These are phyloP conservation scores for Prietella phreatophila DNA, from an alignment of 2,113 vertebrate genomes.

Conservation along the genomic window DNA sequence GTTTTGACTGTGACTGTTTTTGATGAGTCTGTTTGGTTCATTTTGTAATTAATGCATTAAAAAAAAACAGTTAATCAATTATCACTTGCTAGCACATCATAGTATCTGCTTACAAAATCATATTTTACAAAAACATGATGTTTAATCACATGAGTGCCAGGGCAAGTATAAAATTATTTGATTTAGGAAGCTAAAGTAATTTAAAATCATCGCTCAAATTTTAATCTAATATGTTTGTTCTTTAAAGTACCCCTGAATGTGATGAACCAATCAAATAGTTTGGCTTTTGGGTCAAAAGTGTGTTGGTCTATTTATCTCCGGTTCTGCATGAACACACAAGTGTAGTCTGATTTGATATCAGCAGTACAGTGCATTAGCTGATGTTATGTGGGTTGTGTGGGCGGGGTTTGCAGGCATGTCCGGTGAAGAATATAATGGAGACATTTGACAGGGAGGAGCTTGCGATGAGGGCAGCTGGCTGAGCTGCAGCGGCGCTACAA, in stretches of 20 bases:
- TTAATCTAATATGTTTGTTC: background rate
- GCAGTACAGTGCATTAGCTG: background rate
- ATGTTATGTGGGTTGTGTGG: constrained; percentile 41
- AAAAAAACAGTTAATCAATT: background rate
- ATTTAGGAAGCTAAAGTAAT: background rate
- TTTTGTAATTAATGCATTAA: background rate
- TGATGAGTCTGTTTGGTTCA: background rate
- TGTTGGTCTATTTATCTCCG: background rate
- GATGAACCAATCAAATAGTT: background rate
- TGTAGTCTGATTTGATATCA: background rate
- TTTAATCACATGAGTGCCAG: background rate
- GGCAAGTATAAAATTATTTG: background rate
- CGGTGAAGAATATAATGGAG: constrained; percentile 90
- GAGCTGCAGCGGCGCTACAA: constrained; percentile 93
- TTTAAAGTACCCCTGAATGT: background rate
- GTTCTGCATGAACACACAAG: background rate
- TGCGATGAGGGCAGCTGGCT: constrained; percentile 87
- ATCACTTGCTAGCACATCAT: background rate
- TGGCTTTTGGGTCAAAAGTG: background rate
- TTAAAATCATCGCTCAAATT: background rate
- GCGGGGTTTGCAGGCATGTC: constrained; percentile 81
- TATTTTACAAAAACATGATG: background rate
- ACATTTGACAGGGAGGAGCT: constrained; percentile 91
- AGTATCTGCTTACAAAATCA: background rate
- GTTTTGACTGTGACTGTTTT: background rate